Evolutionary conservation across 2,113 vertebrate species (phyloP), one percentile per base, ranked within the genome.

Genomic region (Perognathus longimembris): DNA sequence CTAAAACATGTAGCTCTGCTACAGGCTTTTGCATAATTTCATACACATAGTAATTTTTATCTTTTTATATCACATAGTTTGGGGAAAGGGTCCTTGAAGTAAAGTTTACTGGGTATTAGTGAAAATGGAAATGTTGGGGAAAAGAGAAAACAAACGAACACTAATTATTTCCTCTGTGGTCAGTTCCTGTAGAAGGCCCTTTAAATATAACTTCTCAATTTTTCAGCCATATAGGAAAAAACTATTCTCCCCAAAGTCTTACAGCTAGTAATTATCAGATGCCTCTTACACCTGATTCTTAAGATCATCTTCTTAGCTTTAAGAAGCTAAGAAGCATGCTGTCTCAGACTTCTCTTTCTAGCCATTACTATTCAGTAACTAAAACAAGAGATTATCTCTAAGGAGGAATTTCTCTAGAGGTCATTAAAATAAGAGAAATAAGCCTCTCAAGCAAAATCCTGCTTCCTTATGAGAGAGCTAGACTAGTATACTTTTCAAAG

Each of bases 121-220:
- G 28, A 95, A 88, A 84, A 88, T 21, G 42, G 5, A 92, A 93
- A 61, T 38, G 28, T 20, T 76, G 26, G 17, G 38, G 45, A 83
- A 9, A 61, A 70, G 70, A 70, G 22, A 45, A 85, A 86, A 74
- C 64, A 89, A 95, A 84, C 59, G 28, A 42, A 75, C 26, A 75
- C 57, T 87, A 95, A 85, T 10, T 63, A 79, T 63, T 90, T 92
- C 88, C n/a, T 93, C 77, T 84, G 22, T 77, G 34, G 22, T 90
- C 4, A 76, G 30, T 88, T 75, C 18, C 82, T 42, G 28, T 59
- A 0, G 20, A 84, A 89, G 24, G 22, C 26, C 40, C 78, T 93
- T 78, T 86, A 88, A 89, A 76, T 21, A 85, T 57, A 91, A 77
- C 78, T 90, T 94, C 69, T 94, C 92, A 95, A 91, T 81, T 93